Evolutionary conservation across 2,797 vertebrate species (phyloP).

Genomic region (Pterois miles): DNA sequence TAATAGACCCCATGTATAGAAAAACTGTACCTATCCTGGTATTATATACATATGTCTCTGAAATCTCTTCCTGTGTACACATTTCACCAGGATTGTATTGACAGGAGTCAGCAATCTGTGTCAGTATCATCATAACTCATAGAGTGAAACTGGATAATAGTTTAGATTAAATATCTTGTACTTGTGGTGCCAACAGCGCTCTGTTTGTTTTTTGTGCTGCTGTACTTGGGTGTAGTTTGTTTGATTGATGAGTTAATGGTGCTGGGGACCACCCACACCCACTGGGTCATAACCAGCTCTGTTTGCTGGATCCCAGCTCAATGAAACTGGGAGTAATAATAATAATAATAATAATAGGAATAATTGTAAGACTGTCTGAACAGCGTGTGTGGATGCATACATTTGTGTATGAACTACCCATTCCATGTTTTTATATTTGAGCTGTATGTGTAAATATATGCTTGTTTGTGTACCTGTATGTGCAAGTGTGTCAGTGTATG

Average conservation of each 20-base stretch:
- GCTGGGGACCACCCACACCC: constrained; percentile 63
- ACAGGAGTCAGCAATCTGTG: neutral
- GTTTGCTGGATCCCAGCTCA: constrained; percentile 50
- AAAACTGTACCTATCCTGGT: neutral
- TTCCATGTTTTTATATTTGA: constrained; percentile 25
- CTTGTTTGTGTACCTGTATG: neutral
- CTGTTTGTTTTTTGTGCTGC: constrained; percentile 32
- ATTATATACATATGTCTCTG: neutral
- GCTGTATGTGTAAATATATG: neutral
- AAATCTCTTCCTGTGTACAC: neutral
- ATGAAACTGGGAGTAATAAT: constrained; percentile 46
- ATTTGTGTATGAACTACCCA: neutral
- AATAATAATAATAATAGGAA: constrained; percentile 29
- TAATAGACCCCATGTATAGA: neutral
- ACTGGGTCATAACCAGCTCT: constrained; percentile 21
- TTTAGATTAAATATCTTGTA: constrained; percentile 24
- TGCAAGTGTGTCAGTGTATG: constrained; percentile 9
- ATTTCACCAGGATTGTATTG: neutral
- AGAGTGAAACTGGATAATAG: neutral
- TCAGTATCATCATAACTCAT: neutral
- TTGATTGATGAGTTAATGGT: constrained; percentile 55
- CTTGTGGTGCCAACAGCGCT: neutral
- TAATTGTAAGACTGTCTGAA: constrained; percentile 39
- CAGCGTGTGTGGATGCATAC: neutral
- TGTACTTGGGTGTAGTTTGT: constrained; percentile 4